Evolutionary conservation across 2,888 invertebrate species (phyloP).

Genomic region (Nycteola revayana): DNA sequence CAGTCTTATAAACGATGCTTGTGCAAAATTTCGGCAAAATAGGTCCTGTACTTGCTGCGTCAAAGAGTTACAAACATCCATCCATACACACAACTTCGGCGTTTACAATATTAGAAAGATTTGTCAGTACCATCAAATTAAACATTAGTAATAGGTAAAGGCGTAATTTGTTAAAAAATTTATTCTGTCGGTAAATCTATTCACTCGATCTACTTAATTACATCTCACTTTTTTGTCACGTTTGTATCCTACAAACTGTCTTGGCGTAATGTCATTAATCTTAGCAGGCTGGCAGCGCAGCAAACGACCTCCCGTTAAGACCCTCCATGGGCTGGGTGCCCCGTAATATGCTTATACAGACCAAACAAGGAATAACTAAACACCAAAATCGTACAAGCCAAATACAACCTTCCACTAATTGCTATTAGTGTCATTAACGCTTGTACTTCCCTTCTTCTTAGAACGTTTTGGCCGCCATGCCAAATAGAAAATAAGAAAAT

Average conservation of each 20-base stretch:
- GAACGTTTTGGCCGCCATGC: conserved; percentile 50
- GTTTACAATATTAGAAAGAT: too few relatives aligned
- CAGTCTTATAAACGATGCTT: too few relatives aligned
- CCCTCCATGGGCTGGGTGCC: conserved; percentile 70
- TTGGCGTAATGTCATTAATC: conserved; percentile 77
- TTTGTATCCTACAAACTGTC: conserved; percentile 71
- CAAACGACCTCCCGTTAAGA: conserved; percentile 79
- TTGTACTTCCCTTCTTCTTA: conserved; percentile 44
- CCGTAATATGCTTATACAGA: conserved; percentile 68
- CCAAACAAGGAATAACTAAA: conserved; percentile 62
- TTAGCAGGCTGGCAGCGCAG: conserved; percentile 74
- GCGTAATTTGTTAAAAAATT: too few relatives aligned
- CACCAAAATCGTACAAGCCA: conserved; percentile 58
- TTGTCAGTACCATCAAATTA: too few relatives aligned
- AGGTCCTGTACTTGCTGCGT: too few relatives aligned
- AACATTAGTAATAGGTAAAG: too few relatives aligned
- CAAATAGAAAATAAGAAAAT: conserved; percentile 66
- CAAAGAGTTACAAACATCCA: too few relatives aligned
- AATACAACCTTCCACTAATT: conserved; percentile 71
- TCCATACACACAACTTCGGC: too few relatives aligned
- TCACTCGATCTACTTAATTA: conserved; percentile 59
- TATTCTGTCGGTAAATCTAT: conserved; percentile 32
- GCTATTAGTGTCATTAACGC: conserved; percentile 70
- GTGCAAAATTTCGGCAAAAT: too few relatives aligned
- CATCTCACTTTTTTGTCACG: conserved; percentile 66